Evolutionary conservation across 2,888 invertebrate genomes (phyloP).

Genomic region (Alentia gelatinosa): DNA sequence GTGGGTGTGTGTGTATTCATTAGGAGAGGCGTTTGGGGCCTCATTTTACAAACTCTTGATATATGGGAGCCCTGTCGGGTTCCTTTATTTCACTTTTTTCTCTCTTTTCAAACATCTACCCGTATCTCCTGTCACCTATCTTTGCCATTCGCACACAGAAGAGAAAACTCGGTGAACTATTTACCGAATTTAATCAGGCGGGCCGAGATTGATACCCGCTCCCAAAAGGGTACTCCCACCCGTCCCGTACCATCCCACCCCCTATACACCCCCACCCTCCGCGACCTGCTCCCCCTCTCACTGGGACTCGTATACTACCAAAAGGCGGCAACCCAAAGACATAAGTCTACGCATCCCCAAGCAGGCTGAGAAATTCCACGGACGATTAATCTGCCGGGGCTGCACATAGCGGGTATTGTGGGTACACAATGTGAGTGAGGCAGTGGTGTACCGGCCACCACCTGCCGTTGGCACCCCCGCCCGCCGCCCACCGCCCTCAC

Average conservation of each 20-base stretch:
- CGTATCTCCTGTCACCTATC: neutral
- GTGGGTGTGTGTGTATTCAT: conserved; percentile 2
- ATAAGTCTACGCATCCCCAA: neutral
- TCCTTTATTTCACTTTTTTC: neutral
- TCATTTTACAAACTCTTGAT: neutral
- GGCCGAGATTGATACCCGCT: neutral
- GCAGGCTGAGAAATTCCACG: neutral
- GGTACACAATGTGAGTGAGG: neutral
- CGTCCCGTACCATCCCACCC: neutral
- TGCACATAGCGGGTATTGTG: neutral
- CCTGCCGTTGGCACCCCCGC: neutral
- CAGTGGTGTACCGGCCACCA: neutral
- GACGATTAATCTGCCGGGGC: neutral
- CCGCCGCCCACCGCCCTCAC: neutral
- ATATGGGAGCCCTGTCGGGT: neutral
- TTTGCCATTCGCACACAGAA: neutral
- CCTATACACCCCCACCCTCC: neutral
- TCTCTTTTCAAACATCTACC: neutral
- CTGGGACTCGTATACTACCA: neutral
- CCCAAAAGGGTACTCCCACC: neutral
- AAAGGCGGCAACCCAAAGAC: neutral
- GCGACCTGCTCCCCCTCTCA: neutral
- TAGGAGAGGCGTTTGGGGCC: neutral
- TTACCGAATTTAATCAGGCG: conserved; percentile 13
- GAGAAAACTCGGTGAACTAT: neutral